These are phyloP conservation scores for Apteryx mantelli DNA, from an alignment of 2,113 vertebrate genomes.

Conservation along the genomic window DNA sequence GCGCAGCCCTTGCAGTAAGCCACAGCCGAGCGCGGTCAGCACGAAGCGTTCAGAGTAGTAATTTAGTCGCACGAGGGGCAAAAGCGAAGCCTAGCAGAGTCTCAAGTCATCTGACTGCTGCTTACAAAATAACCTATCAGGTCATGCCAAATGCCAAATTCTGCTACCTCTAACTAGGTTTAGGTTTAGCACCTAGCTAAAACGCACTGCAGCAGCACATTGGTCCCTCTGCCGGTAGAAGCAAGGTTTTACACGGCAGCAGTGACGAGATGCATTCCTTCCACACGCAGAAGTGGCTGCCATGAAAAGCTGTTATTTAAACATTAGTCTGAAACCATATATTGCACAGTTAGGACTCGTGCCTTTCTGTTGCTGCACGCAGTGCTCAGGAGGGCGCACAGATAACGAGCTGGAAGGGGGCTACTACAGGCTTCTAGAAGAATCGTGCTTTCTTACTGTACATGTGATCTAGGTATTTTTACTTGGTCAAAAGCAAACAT, in stretches of 20 bases:
- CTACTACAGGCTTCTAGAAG: neutral
- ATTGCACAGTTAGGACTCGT: neutral
- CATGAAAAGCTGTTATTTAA: neutral
- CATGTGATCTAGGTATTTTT: neutral
- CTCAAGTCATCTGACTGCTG: neutral
- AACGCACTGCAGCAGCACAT: neutral
- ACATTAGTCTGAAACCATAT: neutral
- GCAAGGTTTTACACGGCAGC: neutral
- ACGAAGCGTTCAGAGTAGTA: rapidly evolving
- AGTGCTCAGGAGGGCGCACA: neutral
- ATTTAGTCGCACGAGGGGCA: neutral
- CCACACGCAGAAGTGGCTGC: neutral
- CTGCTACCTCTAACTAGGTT: neutral
- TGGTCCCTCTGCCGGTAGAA: constrained; percentile 38
- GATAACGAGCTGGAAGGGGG: constrained; percentile 17
- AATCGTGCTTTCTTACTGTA: neutral
- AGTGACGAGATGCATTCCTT: neutral
- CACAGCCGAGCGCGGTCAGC: neutral
- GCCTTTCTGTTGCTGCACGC: constrained; percentile 1
- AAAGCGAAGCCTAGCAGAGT: rapidly evolving
- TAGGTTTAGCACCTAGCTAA: neutral
- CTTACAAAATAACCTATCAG: neutral
- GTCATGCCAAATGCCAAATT: neutral
- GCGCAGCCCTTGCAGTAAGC: neutral
- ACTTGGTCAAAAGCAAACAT: neutral